These are phyloP conservation scores for Cantharis lateralis DNA, from an alignment of 2,888 invertebrate genomes.

Conservation along the genomic window DNA sequence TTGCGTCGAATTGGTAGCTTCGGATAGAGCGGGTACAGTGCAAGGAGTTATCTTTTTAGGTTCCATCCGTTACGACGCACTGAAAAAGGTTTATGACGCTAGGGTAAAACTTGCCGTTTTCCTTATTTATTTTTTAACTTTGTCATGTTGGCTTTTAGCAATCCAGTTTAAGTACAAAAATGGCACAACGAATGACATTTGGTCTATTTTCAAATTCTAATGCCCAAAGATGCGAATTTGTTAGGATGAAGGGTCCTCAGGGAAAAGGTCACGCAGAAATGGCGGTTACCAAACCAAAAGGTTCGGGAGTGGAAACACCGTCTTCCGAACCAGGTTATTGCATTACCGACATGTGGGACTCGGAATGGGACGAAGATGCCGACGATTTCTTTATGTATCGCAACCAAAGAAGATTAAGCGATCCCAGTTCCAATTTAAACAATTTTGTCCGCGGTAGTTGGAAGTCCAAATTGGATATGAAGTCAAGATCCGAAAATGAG, in stretches of 20 bases:
- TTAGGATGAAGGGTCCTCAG: slow-evolving; percentile 96
- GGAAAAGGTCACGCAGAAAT: slow-evolving; percentile 97
- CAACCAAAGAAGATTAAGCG: slow-evolving; percentile 80
- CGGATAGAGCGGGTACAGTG: slow-evolving; percentile 81
- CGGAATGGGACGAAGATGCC: slow-evolving; percentile 86
- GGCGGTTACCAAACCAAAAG: slow-evolving; percentile 92
- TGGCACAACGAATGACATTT: slow-evolving; percentile 95
- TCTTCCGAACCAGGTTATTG: slow-evolving; percentile 85
- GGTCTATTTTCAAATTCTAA: slow-evolving; percentile 79
- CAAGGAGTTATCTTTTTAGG: slow-evolving; percentile 97
- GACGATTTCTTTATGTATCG: slow-evolving; percentile 83
- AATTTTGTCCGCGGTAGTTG: slow-evolving; percentile 83
- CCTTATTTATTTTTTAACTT: background rate
- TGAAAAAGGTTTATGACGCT: slow-evolving; percentile 95
- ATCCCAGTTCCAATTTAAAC: slow-evolving; percentile 89
- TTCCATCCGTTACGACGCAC: slow-evolving; percentile 95
- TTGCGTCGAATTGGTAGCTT: slow-evolving; percentile 95
- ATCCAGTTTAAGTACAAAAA: slow-evolving; percentile 91
- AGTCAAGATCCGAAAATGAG: slow-evolving; percentile 89
- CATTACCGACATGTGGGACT: slow-evolving; percentile 87
- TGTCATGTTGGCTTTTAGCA: slow-evolving; percentile 59
- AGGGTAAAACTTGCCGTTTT: slow-evolving; percentile 69
- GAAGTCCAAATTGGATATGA: slow-evolving; percentile 70
- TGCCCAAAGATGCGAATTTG: slow-evolving; percentile 93
- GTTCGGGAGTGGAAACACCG: slow-evolving; percentile 93